A percentile compares a stretch with the other conserved stretches of the same genome.
phyloP scores from a whole-genome alignment of 92 coral and sea anemone species.

The Phenganax subtilis region DNA sequence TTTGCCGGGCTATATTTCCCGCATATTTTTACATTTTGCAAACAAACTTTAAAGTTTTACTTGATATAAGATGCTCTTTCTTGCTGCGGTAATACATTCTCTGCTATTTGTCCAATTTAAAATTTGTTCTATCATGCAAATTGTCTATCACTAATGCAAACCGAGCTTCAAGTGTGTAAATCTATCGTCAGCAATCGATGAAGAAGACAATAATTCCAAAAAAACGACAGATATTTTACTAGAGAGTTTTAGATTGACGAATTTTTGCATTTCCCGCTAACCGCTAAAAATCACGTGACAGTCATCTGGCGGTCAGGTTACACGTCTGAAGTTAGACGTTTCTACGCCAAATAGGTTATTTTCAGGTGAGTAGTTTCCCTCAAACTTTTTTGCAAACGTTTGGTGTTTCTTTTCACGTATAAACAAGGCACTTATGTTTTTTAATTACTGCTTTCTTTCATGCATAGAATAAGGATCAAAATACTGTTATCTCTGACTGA shows the following conservation, averaged over 20 bases:
- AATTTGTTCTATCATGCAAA: too few relatives aligned
- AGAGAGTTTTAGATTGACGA: slow-evolving; percentile 9
- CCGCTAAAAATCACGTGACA: neutral
- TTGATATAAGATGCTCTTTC: too few relatives aligned
- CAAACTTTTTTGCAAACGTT: neutral
- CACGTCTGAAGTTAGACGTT: slow-evolving; percentile 2
- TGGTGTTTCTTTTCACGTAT: neutral
- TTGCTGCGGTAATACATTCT: too few relatives aligned
- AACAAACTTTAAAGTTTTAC: too few relatives aligned
- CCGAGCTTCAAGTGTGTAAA: too few relatives aligned
- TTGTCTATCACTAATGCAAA: too few relatives aligned
- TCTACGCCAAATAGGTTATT: neutral
- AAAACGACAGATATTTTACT: neutral
- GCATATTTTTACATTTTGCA: too few relatives aligned
- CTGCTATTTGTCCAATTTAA: too few relatives aligned
- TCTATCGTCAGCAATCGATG: too few relatives aligned
- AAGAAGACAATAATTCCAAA: too few relatives aligned
- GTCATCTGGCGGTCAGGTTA: neutral
- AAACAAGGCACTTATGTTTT: neutral
- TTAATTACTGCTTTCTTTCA: neutral
- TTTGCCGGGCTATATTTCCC: too few relatives aligned
- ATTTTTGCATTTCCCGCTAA: neutral
- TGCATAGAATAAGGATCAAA: neutral
- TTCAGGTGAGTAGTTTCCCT: neutral
- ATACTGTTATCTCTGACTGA: neutral